Base-by-base conservation (phyloP, 2,113 vertebrate species). In the Epinephelus moara region DNA sequence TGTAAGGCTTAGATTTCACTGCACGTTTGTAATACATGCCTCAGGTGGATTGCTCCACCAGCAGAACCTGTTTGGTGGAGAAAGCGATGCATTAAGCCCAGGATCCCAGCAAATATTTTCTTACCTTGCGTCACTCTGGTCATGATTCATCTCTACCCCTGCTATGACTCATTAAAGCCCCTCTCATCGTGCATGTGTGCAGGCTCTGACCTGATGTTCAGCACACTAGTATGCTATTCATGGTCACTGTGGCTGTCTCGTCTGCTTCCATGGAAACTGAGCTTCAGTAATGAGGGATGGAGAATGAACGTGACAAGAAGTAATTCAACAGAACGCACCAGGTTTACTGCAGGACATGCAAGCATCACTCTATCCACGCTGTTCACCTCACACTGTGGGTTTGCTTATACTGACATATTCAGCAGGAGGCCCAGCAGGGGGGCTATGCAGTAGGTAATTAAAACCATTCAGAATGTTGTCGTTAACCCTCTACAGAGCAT, bases 181-280 rank as follows among this genome's bases (percentile, higher is more conserved):
- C 68, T 49, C 55, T 84, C 75, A 23, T 10, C 5, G 27, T 60
- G 56, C 47, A 53, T 40, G 55, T 33, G 45, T 47, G 47, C 66
- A 23, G 55, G 14, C 68, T 76, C 53, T 80, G 70, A 71, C 85
- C 80, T 59, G 76, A 72, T 10, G 69, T 61, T 78, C 40, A 47
- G n/a, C 52, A 72, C 61, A 78, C 68, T 42, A 80, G 56, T 60
- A 73, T 70, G 81, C 81, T 78, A 78, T 78, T 88, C 63, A 77
- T 77, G 81, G 77, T 67, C 72, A 63, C 4, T 40, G 71, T 50
- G 47, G 40, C 72, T 66, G 70, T 70, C 73, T 84, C 0, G 33
- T 85, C 78, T 85, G 82, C 82, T 85, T 71, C 82, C 82, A 81
- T 85, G 86, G 86, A 82, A 81, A 88, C 82, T 55, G 62, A 56